Conservation (phyloP, 2,888 invertebrate species). For the Apoda limacodes region DNA sequence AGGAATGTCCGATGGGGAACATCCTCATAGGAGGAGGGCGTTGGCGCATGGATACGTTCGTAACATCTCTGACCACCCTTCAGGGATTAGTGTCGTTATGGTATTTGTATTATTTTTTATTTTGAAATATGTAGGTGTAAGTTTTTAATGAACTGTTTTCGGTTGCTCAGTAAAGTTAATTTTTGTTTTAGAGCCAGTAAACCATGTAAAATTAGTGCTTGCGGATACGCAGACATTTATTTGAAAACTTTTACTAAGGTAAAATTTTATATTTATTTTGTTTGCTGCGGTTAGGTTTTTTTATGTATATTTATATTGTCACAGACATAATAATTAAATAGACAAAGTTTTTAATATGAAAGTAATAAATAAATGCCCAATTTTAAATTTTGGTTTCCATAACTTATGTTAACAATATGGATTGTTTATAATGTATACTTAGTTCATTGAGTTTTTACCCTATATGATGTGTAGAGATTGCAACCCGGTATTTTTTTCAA, state of each 20-base stretch:
- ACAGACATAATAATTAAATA: not conserved
- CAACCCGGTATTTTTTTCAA: too few species aligned
- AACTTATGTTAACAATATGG: too few species aligned
- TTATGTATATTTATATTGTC: not conserved
- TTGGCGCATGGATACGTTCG: not conserved
- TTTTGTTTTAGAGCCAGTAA: slow-evolving; percentile 16
- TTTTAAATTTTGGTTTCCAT: not conserved
- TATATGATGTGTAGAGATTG: too few species aligned
- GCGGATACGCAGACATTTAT: slow-evolving; percentile 23
- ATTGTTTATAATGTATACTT: too few species aligned
- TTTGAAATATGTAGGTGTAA: not conserved
- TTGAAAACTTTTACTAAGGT: slow-evolving; percentile 21
- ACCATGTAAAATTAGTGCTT: slow-evolving; percentile 22
- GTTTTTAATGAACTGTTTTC: not conserved
- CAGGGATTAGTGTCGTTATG: too few species aligned
- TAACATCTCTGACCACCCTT: too few species aligned
- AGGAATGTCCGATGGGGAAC: too few species aligned
- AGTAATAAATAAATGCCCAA: too few species aligned
- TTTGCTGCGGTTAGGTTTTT: not conserved
- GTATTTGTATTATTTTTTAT: not conserved
- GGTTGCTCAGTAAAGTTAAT: not conserved
- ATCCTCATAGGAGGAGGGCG: too few species aligned
- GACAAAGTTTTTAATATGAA: not conserved
- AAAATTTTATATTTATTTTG: slow-evolving; percentile 6
- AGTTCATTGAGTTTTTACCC: too few species aligned